phyloP scores from a whole-genome alignment of 1,140 invertebrate genomes.

The Solenopsis invicta region DNA sequence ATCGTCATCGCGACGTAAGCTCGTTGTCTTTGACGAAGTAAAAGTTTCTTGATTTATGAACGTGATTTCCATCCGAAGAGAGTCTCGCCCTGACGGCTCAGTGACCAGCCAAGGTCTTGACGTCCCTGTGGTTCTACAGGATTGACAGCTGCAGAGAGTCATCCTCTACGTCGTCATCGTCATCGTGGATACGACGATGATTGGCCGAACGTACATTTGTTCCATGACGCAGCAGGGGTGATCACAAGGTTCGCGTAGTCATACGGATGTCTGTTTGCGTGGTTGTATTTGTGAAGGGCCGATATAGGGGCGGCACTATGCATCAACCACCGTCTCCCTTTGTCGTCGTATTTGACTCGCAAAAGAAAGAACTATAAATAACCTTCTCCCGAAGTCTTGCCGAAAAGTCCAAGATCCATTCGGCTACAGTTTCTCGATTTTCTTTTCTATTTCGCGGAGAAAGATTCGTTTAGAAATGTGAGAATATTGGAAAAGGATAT shows the following conservation, averaged over 20 bases:
- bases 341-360: slow-evolving; percentile 45
- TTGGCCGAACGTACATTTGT: slow-evolving; percentile 83
- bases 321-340: slow-evolving; percentile 52
- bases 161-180: slow-evolving; percentile 80
- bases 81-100: slow-evolving; percentile 49
- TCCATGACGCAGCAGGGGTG: slow-evolving; percentile 85
- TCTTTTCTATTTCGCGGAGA: background rate
- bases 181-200: slow-evolving; percentile 77
- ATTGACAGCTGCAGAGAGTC: slow-evolving; percentile 83
- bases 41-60: slow-evolving; percentile 62
- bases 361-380: slow-evolving; percentile 57
- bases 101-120: slow-evolving; percentile 67
- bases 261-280: slow-evolving; percentile 42
- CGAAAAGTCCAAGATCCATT: slow-evolving; percentile 22
- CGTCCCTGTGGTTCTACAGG: slow-evolving; percentile 59
- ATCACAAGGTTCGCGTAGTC: slow-evolving; percentile 59
- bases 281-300: slow-evolving; percentile 48
- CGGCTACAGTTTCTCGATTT: background rate
- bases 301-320: slow-evolving; percentile 65
- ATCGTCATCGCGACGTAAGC: slow-evolving; percentile 56
- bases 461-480: background rate
- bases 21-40: slow-evolving; percentile 62
- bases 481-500: background rate
- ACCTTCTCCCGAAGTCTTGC: slow-evolving; percentile 11
- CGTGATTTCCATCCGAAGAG: slow-evolving; percentile 59